Conservation (phyloP, 1,140 invertebrate genomes). For the Chironomus striatipennis region DNA sequence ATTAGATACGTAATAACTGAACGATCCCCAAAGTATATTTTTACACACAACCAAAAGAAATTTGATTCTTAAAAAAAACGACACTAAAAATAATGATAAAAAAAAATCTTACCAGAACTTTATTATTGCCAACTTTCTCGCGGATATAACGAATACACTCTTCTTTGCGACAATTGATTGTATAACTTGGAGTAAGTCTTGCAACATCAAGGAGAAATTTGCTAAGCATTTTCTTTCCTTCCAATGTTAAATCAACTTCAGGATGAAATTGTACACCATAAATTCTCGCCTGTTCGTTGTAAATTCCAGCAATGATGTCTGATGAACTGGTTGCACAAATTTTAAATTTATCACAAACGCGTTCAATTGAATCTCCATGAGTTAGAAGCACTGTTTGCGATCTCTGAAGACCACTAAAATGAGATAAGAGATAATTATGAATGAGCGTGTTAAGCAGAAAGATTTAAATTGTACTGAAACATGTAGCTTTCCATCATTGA, state of each 20-base stretch:
- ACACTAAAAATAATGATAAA: conserved; percentile 23
- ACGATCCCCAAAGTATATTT: no score
- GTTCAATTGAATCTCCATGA: conserved; percentile 93
- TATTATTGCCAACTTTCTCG: conserved; percentile 80
- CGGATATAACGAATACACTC: conserved; percentile 91
- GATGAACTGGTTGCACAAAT: conserved; percentile 74
- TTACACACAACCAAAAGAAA: no score
- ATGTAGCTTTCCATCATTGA: conserved; percentile 37
- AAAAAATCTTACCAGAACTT: conserved; percentile 81
- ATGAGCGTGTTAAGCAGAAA: neutral
- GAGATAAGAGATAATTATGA: conserved; percentile 27
- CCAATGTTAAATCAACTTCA: conserved; percentile 87
- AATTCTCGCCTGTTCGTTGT: conserved; percentile 80
- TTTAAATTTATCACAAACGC: conserved; percentile 78
- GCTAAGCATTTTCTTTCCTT: conserved; percentile 84
- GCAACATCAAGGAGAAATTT: conserved; percentile 93
- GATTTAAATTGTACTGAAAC: conserved; percentile 32
- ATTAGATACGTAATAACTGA: no score
- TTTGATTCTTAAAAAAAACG: no score
- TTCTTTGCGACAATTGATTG: conserved; percentile 77
- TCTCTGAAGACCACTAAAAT: conserved; percentile 68
- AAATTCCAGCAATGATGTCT: conserved; percentile 77
- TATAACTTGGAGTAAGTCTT: conserved; percentile 79
- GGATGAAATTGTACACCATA: conserved; percentile 99
- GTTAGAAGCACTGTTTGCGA: conserved; percentile 87